Conservation (phyloP, 2,888 invertebrate species). For the Caradrina clavipalpis region DNA sequence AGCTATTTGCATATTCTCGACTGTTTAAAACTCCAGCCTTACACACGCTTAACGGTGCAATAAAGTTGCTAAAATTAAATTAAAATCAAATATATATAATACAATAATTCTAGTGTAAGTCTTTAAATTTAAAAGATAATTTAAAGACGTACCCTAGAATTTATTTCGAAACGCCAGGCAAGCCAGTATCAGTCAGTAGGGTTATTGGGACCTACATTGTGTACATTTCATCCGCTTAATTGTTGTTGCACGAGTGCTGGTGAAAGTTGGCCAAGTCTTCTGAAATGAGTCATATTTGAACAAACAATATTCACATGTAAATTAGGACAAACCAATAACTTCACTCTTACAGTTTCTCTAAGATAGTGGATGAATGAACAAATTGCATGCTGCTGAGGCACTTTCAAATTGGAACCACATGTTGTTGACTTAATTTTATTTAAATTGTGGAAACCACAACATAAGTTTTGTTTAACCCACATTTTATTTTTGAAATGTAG, state of each 20-base stretch:
- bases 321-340: slow-evolving; percentile 79
- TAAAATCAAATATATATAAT: slow-evolving; percentile 20
- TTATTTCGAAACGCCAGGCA: slow-evolving; percentile 22
- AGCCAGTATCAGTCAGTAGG: slow-evolving; percentile 58
- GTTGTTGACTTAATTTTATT: slow-evolving; percentile 8
- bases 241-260: slow-evolving; percentile 80
- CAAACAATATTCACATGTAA: slow-evolving; percentile 86
- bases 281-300: slow-evolving; percentile 85
- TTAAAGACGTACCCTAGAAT: slow-evolving; percentile 7
- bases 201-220: slow-evolving; percentile 65
- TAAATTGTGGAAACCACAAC: not conserved
- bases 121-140: no score
- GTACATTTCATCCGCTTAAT: slow-evolving; percentile 73
- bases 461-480: not conserved
- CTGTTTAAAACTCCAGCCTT: slow-evolving; percentile 69
- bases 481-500: slow-evolving; percentile 4
- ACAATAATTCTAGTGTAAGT: no score
- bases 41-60: slow-evolving; percentile 64
- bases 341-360: slow-evolving; percentile 72
- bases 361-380: slow-evolving; percentile 35
- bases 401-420: slow-evolving; percentile 45
- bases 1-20: slow-evolving; percentile 77
- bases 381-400: slow-evolving; percentile 19
- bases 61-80: slow-evolving; percentile 57
- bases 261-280: slow-evolving; percentile 86